phyloP scores from a whole-genome alignment of 1,140 invertebrate genomes.

The Zaprionus capensis region DNA sequence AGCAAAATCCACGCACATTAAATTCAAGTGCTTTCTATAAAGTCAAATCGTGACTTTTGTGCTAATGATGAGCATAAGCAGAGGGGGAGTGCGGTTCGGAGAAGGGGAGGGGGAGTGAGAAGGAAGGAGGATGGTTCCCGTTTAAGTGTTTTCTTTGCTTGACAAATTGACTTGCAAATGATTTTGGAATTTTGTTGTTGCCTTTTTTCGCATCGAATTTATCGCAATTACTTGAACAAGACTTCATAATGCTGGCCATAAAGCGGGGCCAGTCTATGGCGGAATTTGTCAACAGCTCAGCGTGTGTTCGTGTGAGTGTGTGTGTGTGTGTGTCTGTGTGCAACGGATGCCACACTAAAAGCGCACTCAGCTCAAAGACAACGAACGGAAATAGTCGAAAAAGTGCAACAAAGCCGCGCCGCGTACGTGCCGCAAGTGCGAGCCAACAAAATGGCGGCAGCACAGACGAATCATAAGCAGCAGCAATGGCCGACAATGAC shows the following conservation, averaged over 20 bases:
- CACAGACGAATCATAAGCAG: conserved; percentile 76
- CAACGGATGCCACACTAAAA: conserved; percentile 76
- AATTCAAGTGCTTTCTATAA: conserved; percentile 83
- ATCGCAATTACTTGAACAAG: conserved; percentile 43
- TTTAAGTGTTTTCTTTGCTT: conserved; percentile 58
- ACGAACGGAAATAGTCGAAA: conserved; percentile 67
- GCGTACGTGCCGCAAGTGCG: conserved; percentile 59
- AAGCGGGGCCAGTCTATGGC: conserved; percentile 26
- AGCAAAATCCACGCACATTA: conserved; percentile 78
- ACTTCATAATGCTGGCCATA: conserved; percentile 59
- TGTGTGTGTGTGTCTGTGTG: conserved; percentile 38
- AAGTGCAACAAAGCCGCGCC: conserved; percentile 45
- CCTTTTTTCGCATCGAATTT: conserved; percentile 24
- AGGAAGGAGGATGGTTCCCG: not conserved
- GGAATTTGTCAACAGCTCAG: conserved; percentile 43
- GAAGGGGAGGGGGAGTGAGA: not conserved
- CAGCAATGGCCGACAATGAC: conserved; percentile 75
- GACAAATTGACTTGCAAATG: conserved; percentile 82
- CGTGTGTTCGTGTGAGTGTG: conserved; percentile 5
- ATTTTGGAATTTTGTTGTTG: conserved; percentile 47
- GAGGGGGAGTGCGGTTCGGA: not conserved
- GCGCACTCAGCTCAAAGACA: conserved; percentile 80
- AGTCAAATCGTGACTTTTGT: conserved; percentile 79
- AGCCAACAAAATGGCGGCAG: conserved; percentile 69
- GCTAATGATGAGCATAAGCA: conserved; percentile 65